Evolutionary conservation across 2,888 invertebrate genomes (phyloP), one percentile per base, ranked within the genome.

Genomic region (Meiosimyza platycephala): DNA sequence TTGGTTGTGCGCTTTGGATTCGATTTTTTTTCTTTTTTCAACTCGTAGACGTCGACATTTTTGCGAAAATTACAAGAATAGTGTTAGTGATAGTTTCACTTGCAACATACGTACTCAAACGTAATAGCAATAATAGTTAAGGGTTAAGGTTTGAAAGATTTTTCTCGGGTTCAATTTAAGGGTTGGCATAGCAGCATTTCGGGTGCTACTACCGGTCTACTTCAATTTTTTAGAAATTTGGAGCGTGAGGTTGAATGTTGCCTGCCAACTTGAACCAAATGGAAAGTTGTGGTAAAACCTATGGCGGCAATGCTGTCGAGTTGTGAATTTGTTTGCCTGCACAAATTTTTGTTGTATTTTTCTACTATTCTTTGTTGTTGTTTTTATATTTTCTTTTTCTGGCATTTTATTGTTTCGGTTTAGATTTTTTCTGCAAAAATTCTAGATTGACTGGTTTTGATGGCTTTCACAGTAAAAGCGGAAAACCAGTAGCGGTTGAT

Each of bases 381-480:
- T 40, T 40, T 6, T 40, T 40, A 7, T 22, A 22, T 40, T 40
- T 9, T 9, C 7, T 40, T 40, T 40, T 40, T 6, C 40, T 40
- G 40, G 6, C 9, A 40, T 59, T 59, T 59, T 59, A 59, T 59
- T 59, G 18, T 59, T 40, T 40, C 40, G 40, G 7, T 40, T 40
- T 40, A 13, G 18, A 12, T 16, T 16, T n/a, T 60, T 60, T 33
- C 22, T 13, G 28, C 15, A 28, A 62, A 62, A 48, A 62, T 47
- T n/a, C 48, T 47, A 47, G 62, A 62, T 62, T 62, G 62, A 62
- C 62, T 62, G 62, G 16, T 47, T 62, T 48, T 62, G 47, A 62
- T 62, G 18, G 62, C n/a, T 62, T 59, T 62, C 13, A 47, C 48
- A 55, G 40, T 40, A 7, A 9, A 6, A 40, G 40, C 40, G 9